phyloP scores from a whole-genome alignment of 2,888 invertebrate genomes.

The Caenorhabditis imperialis region DNA sequence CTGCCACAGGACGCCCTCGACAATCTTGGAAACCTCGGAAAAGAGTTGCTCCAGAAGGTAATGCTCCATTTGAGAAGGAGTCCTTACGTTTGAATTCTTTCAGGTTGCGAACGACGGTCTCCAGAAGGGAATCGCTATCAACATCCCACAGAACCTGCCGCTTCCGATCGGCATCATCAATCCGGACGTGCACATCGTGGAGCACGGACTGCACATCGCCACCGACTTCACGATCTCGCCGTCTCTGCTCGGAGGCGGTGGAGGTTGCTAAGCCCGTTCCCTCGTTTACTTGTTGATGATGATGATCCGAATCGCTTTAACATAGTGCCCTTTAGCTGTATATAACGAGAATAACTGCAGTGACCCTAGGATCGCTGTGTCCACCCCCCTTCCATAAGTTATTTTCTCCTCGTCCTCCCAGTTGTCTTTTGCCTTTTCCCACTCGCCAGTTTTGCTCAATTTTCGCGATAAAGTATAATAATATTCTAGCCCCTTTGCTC shows the following conservation, averaged over 20 bases:
- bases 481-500: constrained; percentile 33
- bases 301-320: constrained; percentile 41
- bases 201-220: constrained; percentile 74
- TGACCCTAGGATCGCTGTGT: neutral
- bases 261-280: constrained; percentile 22
- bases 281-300: constrained; percentile 7
- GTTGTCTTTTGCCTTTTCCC: neutral
- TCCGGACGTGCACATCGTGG: constrained; percentile 71
- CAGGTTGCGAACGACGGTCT: constrained; percentile 75
- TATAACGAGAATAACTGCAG: constrained; percentile 28
- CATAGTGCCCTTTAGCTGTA: constrained; percentile 45
- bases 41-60: constrained; percentile 73
- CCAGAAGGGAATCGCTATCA: constrained; percentile 70
- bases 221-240: constrained; percentile 74
- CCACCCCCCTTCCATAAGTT: constrained; percentile 34
- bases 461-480: constrained; percentile 36
- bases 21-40: constrained; percentile 76
- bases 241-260: constrained; percentile 59
- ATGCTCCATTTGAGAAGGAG: neutral
- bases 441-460: constrained; percentile 29
- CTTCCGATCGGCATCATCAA: constrained; percentile 73
- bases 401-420: constrained; percentile 15
- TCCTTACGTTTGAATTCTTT: constrained; percentile 17
- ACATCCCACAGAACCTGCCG: constrained; percentile 65
- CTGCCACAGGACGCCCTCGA: constrained; percentile 76